Conservation (phyloP, 2,888 invertebrate species). For the Cosmia trapezina region DNA sequence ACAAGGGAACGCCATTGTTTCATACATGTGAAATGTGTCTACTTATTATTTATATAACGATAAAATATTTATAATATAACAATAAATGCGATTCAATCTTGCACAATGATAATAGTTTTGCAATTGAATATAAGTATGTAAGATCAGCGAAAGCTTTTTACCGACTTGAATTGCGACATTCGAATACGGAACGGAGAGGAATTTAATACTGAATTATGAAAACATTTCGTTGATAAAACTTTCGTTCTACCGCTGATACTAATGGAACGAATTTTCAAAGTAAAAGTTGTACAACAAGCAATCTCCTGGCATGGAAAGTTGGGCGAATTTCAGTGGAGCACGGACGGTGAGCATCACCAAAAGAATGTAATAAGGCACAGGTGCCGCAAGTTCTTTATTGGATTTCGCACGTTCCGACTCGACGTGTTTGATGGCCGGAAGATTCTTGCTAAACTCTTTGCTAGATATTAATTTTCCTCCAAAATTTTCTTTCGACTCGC, state of each 20-base stretch:
- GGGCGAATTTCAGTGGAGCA: slow-evolving; percentile 81
- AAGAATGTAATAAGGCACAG: slow-evolving; percentile 90
- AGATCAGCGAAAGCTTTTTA: slow-evolving; percentile 49
- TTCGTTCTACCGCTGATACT: slow-evolving; percentile 82
- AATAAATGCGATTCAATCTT: slow-evolving; percentile 45
- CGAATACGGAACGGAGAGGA: slow-evolving; percentile 67
- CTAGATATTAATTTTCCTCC: slow-evolving; percentile 83
- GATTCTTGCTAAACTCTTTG: slow-evolving; percentile 89
- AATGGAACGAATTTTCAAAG: slow-evolving; percentile 87
- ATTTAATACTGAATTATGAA: slow-evolving; percentile 78
- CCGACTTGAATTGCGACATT: slow-evolving; percentile 56
- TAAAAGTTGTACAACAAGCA: slow-evolving; percentile 87
- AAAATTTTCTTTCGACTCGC: slow-evolving; percentile 75
- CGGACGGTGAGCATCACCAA: slow-evolving; percentile 83
- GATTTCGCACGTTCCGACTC: slow-evolving; percentile 88
- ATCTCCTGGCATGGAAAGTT: slow-evolving; percentile 87
- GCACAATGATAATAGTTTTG: slow-evolving; percentile 37
- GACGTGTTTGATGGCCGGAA: slow-evolving; percentile 89
- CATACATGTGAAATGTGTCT: slow-evolving; percentile 76
- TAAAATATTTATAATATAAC: slow-evolving; percentile 44
- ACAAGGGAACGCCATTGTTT: slow-evolving; percentile 86
- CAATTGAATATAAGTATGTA: slow-evolving; percentile 33
- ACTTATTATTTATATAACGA: slow-evolving; percentile 71
- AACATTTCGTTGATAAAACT: slow-evolving; percentile 79
- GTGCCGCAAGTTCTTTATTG: slow-evolving; percentile 89